Evolutionary conservation across 2,113 vertebrate species (phyloP).

Genomic region (Halcyon senegalensis): DNA sequence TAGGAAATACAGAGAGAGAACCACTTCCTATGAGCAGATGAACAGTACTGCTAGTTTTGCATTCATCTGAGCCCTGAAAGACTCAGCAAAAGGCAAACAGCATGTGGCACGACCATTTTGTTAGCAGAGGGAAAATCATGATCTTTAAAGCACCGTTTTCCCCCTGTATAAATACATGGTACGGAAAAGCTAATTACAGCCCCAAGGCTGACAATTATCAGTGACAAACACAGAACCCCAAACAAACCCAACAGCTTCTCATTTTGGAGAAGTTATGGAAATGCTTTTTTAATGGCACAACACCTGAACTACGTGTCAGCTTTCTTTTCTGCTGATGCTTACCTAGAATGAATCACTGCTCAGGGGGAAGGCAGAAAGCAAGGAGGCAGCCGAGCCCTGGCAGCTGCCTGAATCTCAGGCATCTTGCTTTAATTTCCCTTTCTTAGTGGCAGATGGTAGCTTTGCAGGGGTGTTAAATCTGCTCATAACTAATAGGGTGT

Average conservation of each 20-base stretch:
- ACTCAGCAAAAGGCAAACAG: neutral
- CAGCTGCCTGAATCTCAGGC: neutral
- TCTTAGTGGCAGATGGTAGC: conserved; percentile 48
- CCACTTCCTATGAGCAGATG: neutral
- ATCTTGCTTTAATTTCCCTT: neutral
- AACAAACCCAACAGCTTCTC: neutral
- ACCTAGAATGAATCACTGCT: neutral
- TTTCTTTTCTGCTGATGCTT: neutral
- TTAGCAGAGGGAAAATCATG: neutral
- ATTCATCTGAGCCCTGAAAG: neutral
- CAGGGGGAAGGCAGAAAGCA: neutral
- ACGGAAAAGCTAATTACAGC: conserved; percentile 14
- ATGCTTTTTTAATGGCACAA: neutral
- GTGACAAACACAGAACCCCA: neutral
- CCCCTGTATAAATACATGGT: neutral
- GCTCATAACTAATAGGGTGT: neutral
- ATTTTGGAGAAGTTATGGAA: neutral
- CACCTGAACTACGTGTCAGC: neutral
- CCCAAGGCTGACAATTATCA: neutral
- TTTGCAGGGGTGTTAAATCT: conserved; percentile 51
- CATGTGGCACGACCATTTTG: neutral
- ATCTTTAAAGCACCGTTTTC: neutral
- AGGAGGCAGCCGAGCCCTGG: neutral
- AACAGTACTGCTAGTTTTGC: neutral
- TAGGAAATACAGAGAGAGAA: conserved; percentile 34